Evolutionary conservation across 2,113 vertebrate species (phyloP).

Genomic region (Speoplatyrhinus poulsoni): DNA sequence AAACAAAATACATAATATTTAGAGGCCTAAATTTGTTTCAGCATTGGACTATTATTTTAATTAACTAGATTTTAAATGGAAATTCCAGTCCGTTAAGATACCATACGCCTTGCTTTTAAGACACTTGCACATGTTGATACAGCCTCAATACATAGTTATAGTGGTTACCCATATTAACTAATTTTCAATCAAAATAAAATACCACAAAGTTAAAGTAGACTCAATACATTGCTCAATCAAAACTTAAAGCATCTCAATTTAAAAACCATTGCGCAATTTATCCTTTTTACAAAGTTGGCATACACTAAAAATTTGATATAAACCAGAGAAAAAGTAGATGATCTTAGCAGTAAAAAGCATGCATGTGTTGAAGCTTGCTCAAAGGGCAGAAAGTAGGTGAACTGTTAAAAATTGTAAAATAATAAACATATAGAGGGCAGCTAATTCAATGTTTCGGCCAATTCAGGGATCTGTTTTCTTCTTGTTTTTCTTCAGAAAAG

Average conservation of each 20-base stretch:
- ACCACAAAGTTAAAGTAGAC: slow-evolving; percentile 44
- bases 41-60: too few species aligned
- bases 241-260: slow-evolving; percentile 62
- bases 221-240: slow-evolving; percentile 50
- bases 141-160: slow-evolving; percentile 43
- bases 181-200: slow-evolving; percentile 65
- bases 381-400: slow-evolving; percentile 38
- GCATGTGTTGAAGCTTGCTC: slow-evolving; percentile 31
- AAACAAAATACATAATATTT: not conserved
- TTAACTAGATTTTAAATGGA: too few species aligned
- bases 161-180: slow-evolving; percentile 36
- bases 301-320: slow-evolving; percentile 66
- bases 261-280: slow-evolving; percentile 58
- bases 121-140: slow-evolving; percentile 9
- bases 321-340: slow-evolving; percentile 49
- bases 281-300: slow-evolving; percentile 69
- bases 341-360: slow-evolving; percentile 44
- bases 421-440: slow-evolving; percentile 26
- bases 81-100: too few species aligned
- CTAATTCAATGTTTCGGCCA: slow-evolving; percentile 45
- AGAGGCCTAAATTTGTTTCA: too few species aligned
- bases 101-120: too few species aligned
- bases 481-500: slow-evolving; percentile 99
- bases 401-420: slow-evolving; percentile 11
- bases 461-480: slow-evolving; percentile 92